These are phyloP conservation scores for Drosophila prostipennis DNA, from an alignment of 2,888 invertebrate genomes.

Conservation along the genomic window DNA sequence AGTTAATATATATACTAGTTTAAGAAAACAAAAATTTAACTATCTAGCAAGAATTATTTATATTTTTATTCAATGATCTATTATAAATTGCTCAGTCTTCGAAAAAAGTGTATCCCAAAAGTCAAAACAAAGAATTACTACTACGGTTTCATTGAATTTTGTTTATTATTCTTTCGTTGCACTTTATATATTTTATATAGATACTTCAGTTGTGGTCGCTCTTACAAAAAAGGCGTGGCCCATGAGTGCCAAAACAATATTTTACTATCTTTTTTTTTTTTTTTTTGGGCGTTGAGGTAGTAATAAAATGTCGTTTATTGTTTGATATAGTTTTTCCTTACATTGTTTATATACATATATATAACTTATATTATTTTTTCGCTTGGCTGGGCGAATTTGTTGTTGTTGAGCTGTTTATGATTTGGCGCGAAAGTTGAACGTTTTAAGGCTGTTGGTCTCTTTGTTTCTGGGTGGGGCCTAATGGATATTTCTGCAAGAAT, in stretches of 20 bases:
- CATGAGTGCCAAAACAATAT: conserved; percentile 40
- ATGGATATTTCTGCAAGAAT: conserved; percentile 20
- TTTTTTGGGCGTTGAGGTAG: conserved; percentile 24
- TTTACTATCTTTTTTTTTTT: conserved; percentile 6
- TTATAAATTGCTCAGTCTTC: too few species aligned
- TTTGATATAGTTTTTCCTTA: conserved; percentile 12
- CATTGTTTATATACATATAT: neutral
- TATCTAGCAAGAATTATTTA: too few species aligned
- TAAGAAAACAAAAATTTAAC: too few species aligned
- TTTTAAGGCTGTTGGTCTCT: neutral
- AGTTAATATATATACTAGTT: too few species aligned
- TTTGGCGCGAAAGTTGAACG: conserved; percentile 27
- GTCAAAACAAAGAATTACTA: neutral
- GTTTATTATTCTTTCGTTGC: conserved; percentile 32
- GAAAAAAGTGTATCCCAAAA: neutral
- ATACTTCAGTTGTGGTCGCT: conserved; percentile 13
- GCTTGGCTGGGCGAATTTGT: conserved; percentile 5
- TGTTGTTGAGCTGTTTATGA: neutral
- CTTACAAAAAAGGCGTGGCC: conserved; percentile 53
- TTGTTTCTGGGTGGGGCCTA: conserved; percentile 27
- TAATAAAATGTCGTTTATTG: conserved; percentile 30
- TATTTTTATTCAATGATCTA: too few species aligned
- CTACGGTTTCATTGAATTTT: neutral
- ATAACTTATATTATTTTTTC: neutral
- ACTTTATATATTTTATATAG: conserved; percentile 18